A percentile compares a stretch with the other conserved stretches of the same genome.
Evolutionary conservation across 2,113 vertebrate genomes (phyloP).

Genomic region (Aramus guarauna): DNA sequence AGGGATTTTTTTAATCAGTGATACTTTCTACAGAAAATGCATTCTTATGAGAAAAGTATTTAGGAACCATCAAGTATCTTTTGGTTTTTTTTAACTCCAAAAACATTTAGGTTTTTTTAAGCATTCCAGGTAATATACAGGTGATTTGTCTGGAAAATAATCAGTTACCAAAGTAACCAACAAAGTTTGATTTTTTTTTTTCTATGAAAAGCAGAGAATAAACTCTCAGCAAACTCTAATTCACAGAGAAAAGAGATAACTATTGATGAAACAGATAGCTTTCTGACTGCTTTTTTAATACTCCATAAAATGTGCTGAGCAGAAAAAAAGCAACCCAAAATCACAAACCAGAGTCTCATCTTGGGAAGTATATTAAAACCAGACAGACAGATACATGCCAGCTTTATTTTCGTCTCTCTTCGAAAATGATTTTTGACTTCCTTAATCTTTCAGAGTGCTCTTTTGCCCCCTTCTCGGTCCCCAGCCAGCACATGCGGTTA

Average conservation of each 20-base stretch:
- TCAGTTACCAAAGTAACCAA: neutral
- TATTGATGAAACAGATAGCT: neutral
- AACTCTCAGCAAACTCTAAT: neutral
- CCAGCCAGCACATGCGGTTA: neutral
- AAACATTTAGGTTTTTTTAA: neutral
- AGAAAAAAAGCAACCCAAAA: conserved; percentile 14
- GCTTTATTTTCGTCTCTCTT: conserved; percentile 1
- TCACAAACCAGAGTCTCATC: conserved; percentile 15
- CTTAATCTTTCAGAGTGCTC: neutral
- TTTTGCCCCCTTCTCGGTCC: neutral
- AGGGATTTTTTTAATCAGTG: neutral
- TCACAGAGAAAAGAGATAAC: neutral
- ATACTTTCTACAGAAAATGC: neutral
- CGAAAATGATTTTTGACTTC: neutral
- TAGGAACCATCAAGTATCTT: neutral
- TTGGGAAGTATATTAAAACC: conserved; percentile 42
- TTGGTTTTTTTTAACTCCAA: neutral
- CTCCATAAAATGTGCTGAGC: conserved; percentile 43
- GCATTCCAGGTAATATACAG: neutral
- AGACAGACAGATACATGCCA: neutral
- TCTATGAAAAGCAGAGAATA: neutral
- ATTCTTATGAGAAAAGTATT: neutral
- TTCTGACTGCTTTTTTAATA: neutral
- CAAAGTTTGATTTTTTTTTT: neutral
- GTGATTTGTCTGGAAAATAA: neutral